Evolutionary conservation across 2,888 invertebrate genomes (phyloP).

Genomic region (Plusia festucae): DNA sequence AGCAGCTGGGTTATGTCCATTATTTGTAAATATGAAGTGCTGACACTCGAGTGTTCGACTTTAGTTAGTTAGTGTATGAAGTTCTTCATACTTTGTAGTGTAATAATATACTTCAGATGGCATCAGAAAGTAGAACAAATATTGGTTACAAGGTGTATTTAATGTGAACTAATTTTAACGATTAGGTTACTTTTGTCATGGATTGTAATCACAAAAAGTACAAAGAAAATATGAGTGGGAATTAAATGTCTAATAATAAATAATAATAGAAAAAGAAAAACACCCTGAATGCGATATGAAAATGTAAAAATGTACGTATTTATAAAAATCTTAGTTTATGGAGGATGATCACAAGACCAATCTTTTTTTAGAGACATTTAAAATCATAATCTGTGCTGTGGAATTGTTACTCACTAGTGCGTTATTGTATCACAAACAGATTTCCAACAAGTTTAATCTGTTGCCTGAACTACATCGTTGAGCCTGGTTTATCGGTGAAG

Average conservation of each 20-base stretch:
- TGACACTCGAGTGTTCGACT: constrained; percentile 66
- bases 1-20: constrained; percentile 67
- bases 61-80: constrained; percentile 76
- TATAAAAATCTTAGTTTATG: constrained; percentile 70
- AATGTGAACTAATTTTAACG: constrained; percentile 76
- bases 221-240: constrained; percentile 80
- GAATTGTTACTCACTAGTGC: constrained; percentile 77
- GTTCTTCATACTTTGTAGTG: constrained; percentile 74
- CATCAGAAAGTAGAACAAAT: constrained; percentile 81
- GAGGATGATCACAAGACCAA: constrained; percentile 73
- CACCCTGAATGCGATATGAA: constrained; percentile 68
- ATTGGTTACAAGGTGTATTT: constrained; percentile 76
- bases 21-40: constrained; percentile 74
- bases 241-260: constrained; percentile 68
- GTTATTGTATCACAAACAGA: constrained; percentile 58
- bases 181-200: constrained; percentile 79
- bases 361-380: constrained; percentile 66
- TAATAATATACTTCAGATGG: constrained; percentile 75
- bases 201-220: constrained; percentile 82
- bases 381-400: constrained; percentile 72
- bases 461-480: constrained; percentile 42
- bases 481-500: constrained; percentile 24
- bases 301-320: constrained; percentile 79
- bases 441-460: constrained; percentile 43
- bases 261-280: constrained; percentile 65